Evolutionary conservation across 2,888 invertebrate genomes (phyloP).

Genomic region (Ichneumon xanthorius): DNA sequence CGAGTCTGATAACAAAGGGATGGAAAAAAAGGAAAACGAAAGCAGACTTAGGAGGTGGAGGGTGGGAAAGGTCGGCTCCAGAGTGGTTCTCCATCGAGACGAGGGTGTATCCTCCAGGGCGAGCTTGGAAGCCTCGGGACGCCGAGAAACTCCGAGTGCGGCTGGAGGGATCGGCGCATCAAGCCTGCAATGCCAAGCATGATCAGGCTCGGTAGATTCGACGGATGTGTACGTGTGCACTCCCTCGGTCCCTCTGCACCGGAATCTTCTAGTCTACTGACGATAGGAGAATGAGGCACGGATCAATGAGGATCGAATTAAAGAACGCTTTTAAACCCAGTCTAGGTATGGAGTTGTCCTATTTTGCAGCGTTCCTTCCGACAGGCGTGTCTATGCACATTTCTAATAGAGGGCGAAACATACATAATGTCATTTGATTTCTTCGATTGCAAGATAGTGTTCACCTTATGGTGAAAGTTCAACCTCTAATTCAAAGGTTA

Average conservation of each 20-base stretch:
- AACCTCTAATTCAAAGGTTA: too few relatives aligned
- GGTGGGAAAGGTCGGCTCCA: background rate
- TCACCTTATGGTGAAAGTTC: too few relatives aligned
- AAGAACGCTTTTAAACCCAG: constrained; percentile 7
- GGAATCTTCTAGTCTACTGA: background rate
- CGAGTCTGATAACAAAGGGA: constrained; percentile 14
- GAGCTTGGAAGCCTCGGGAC: constrained; percentile 9
- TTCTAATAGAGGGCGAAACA: background rate
- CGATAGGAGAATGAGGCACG: constrained; percentile 9
- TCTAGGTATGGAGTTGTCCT: background rate
- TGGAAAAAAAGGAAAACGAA: constrained; percentile 14
- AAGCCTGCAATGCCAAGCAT: background rate
- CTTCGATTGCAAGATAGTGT: background rate
- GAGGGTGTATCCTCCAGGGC: background rate
- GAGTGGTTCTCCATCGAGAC: constrained; percentile 19
- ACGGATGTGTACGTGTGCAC: background rate
- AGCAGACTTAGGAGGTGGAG: background rate
- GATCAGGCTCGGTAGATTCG: background rate
- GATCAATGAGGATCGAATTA: constrained; percentile 6
- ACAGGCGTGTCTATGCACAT: background rate
- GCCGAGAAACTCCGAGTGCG: constrained; percentile 9
- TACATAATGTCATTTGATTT: background rate
- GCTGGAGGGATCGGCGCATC: background rate
- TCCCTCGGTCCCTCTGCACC: constrained; percentile 5
- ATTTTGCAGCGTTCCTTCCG: background rate